Evolutionary conservation across 2,888 invertebrate genomes (phyloP), one percentile per base, ranked within the genome.

Genomic region (Stenodema calcarata): DNA sequence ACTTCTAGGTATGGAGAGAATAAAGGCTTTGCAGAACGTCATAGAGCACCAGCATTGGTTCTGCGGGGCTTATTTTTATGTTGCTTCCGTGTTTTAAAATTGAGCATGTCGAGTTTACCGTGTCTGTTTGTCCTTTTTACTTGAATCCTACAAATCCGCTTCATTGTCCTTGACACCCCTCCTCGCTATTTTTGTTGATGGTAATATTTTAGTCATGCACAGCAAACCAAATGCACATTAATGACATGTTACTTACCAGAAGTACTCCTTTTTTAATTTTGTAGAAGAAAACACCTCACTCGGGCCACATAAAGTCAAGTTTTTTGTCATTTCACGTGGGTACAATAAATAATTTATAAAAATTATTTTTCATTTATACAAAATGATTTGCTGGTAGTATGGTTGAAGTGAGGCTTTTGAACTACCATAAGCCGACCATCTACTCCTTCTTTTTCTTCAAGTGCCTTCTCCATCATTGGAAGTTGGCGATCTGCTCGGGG

Each of bases 31-130:
- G 80, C 82, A 82, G 82, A 82, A 69, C 82, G 42, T 82, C 42
- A 35, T 75, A 75, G 84, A 70, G 84, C 84, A 84, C 84, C 44
- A 47, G 70, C 73, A 75, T 84, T 73, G 47, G 84, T 84, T 84
- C 84, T 73, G 75, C 47, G 47, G 84, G 84, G 84, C 73, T 69
- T 85, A 27, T 75, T 2, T 78, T 76, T 86, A 41, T 86, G 78
- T 86, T 86, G 76, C 86, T 86, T 86, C 50, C 41, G 78, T 86
- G 86, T 54, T 78, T 44, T 41, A 78, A 83, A 54, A 54, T 28
- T n/a, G 50, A 73, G 84, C 84, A 84, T 84, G 84, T 84, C 28
- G 18, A 35, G 18, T 82, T 35, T 9, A 47, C 28, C 54, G 23
- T 50, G 44, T 44, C 44, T 44, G 27, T 78, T 44, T 3, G 78